phyloP scores from a whole-genome alignment of 2,797 vertebrate species.

The Toxotes lorentzi region DNA sequence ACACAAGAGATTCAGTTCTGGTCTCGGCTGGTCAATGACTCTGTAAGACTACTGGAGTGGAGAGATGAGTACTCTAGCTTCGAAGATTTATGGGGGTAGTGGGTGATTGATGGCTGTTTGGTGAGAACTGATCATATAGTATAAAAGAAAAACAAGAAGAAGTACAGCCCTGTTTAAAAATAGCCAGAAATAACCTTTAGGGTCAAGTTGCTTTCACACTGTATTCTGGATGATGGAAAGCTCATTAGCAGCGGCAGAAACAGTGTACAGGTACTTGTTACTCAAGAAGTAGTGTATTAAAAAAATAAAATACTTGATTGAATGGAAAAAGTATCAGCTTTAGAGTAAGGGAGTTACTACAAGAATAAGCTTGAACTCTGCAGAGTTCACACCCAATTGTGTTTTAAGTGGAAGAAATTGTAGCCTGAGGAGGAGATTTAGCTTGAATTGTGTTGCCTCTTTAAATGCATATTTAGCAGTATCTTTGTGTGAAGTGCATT shows the following conservation, averaged over 20 bases:
- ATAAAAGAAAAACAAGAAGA: slow-evolving; percentile 5
- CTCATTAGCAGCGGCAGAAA: too few relatives aligned
- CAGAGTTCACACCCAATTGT: slow-evolving; percentile 26
- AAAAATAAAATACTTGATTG: background rate
- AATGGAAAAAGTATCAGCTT: background rate
- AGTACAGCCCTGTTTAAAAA: slow-evolving; percentile 6
- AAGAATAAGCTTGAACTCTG: slow-evolving; percentile 9
- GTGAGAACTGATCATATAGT: slow-evolving; percentile 31
- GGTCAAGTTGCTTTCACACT: background rate
- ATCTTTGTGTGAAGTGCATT: background rate
- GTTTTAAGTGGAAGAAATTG: slow-evolving; percentile 8
- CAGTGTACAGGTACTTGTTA: background rate
- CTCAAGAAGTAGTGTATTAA: background rate
- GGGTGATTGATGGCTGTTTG: slow-evolving; percentile 41
- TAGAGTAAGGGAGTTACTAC: background rate
- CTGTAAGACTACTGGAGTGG: background rate
- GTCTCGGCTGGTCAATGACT: background rate
- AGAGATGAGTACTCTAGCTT: slow-evolving; percentile 23
- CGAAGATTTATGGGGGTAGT: slow-evolving; percentile 41
- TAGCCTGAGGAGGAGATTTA: slow-evolving; percentile 16
- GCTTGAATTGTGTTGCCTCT: background rate
- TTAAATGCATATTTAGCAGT: slow-evolving; percentile 14
- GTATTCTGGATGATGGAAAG: slow-evolving; percentile 1
- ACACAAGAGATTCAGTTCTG: background rate
- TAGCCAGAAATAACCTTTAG: background rate